A percentile compares a stretch with the other conserved stretches of the same genome.
Evolutionary conservation across 2,888 invertebrate genomes (phyloP).

Genomic region (Scaptomyza polygonia): DNA sequence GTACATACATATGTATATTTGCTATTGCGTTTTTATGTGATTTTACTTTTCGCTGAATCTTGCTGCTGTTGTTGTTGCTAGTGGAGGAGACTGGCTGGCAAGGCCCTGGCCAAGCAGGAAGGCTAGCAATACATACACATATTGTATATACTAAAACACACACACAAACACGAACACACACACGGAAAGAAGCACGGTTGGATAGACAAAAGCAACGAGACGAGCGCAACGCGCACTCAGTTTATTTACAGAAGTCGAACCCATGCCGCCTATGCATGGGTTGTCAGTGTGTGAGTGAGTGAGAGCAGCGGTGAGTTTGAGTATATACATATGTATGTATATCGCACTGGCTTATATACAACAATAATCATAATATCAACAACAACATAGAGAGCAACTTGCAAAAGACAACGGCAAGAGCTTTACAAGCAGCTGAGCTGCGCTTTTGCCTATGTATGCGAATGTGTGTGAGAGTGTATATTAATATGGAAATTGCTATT

Average conservation of each 20-base stretch:
- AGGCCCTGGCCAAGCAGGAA: not conserved
- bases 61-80: conserved; percentile 32
- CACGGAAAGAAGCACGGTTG: conserved; percentile 64
- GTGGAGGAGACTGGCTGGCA: conserved; percentile 33
- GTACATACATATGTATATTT: not conserved
- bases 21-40: conserved; percentile 50
- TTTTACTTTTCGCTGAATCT: conserved; percentile 36
- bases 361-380: conserved; percentile 12
- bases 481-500: conserved; percentile 49
- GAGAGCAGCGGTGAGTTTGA: conserved; percentile 30
- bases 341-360: conserved; percentile 40
- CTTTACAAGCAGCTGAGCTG: conserved; percentile 56
- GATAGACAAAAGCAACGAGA: conserved; percentile 73
- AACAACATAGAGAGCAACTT: conserved; percentile 35
- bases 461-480: conserved; percentile 9
- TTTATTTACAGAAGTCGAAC: conserved; percentile 71
- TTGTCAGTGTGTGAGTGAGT: conserved; percentile 16
- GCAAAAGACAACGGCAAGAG: conserved; percentile 41
- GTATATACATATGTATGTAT: conserved; percentile 17
- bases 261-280: conserved; percentile 20
- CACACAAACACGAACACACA: conserved; percentile 1
- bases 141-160: conserved; percentile 17
- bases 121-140: conserved; percentile 32
- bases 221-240: conserved; percentile 42
- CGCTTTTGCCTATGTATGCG: conserved; percentile 34